These are phyloP conservation scores for Campopleginae sp. DNA, from an alignment of 2,888 invertebrate genomes.

Conservation along the genomic window DNA sequence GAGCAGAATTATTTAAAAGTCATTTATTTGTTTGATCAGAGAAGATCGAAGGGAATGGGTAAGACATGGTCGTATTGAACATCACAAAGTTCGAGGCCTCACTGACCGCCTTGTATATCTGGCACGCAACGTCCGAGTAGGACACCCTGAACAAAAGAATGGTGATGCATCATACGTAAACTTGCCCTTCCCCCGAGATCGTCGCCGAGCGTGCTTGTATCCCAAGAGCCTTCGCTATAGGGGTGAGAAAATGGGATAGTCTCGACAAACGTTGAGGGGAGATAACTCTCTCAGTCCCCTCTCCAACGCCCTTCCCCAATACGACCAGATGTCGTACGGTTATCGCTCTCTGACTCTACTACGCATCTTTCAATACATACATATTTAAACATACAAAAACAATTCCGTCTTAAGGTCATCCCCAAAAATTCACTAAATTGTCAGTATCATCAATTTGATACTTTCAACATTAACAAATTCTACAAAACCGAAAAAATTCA, in stretches of 20 bases:
- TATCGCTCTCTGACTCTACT: conserved; percentile 41
- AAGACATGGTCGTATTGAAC: background rate
- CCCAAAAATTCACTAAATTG: conserved; percentile 2
- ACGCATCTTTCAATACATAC: conserved; percentile 24
- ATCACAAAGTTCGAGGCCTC: background rate
- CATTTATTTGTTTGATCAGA: background rate
- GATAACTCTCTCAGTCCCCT: conserved; percentile 22
- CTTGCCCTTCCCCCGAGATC: conserved; percentile 30
- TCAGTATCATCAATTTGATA: background rate
- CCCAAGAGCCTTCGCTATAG: conserved; percentile 27
- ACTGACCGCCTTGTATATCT: conserved; percentile 29
- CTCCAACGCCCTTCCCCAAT: conserved; percentile 15
- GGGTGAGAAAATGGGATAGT: conserved; percentile 32
- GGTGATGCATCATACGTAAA: conserved; percentile 63
- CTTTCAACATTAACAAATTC: background rate
- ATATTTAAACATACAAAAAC: background rate
- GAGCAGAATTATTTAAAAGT: background rate
- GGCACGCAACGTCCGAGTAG: background rate
- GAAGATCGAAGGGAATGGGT: background rate
- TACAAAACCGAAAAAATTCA: background rate
- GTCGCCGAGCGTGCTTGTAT: conserved; percentile 30
- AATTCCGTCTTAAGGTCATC: background rate
- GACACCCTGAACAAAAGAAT: conserved; percentile 6
- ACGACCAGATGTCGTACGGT: conserved; percentile 62
- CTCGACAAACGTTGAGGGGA: conserved; percentile 26